Base-by-base conservation (phyloP, 2,888 invertebrate genomes). In the Drosophila ezoana region DNA sequence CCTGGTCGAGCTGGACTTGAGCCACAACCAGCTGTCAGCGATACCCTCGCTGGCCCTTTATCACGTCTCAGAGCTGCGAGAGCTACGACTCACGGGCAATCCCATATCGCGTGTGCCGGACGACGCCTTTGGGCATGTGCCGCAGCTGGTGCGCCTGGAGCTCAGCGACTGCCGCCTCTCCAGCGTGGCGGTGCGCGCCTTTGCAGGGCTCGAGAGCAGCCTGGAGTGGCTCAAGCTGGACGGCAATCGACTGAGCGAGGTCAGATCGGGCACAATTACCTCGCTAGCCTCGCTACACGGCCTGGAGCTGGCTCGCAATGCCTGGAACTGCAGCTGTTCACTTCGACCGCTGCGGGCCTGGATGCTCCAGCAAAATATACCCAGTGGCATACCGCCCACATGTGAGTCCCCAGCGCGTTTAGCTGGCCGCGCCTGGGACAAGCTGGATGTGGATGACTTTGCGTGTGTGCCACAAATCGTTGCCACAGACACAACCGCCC, bases 311-410 rank as follows among this genome's bases (percentile, higher is more conserved):
- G 95, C 95, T n/a, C 94, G 94, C 66, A 97, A 97, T 91, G 96
- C 95, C 0, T 97, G 97, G 96, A 95, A 96, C 90, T 97, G 97
- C 91, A 95, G 96, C 43, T 97, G 97, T 90, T 93, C 94, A 28
- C 90, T 97, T 66, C 93, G 96, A 58, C 95, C 96, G 0, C 91
- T 97, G 70, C 93, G 96, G 20, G 95, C 95, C 82, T 97, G 96
- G 97, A 96, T 97, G 95, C 92, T 95, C 69, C 93, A 93, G 63
- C 94, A 95, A 88, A 97, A 97, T 89, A 95, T 97, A 37, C 96
- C 96, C 6, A 95, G 95, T 60, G 95, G 93, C 32, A 93, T 94
- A 53, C 95, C 95, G 9, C 96, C 97, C 0, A 93, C 95, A 3
- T 97, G 97, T 85, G 93, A 94, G 45, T 91, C 93, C 33, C 97